Base-by-base conservation (phyloP, 2,797 vertebrate genomes). In the Phrynocephalus guinanensis region DNA sequence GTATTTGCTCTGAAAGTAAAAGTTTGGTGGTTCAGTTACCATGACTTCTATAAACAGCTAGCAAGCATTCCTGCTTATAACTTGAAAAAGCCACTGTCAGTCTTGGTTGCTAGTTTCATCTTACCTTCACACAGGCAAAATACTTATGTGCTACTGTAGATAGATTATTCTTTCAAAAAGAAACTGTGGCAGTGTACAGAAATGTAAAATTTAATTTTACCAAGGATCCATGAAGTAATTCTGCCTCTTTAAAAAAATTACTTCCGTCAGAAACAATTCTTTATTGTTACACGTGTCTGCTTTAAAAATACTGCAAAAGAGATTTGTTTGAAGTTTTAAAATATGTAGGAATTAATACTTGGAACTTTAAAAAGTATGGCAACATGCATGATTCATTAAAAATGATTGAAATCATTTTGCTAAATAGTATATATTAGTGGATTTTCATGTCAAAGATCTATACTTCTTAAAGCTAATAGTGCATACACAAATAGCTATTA, bases 341-440 rank as follows among this genome's bases (percentile, higher is more conserved):
- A 71, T 50, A 60, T 38, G 50, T 33, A 22, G 9, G 22, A 68
- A 86, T 68, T 56, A 86, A 86, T 70, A 38, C 20, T 50, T 79
- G 5, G 52, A 76, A 76, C 66, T 16, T 10, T 30, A 56, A 73
- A 82, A 28, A 50, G 50, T 20, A 78, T 63, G 52, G 26, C 15
- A 52, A 44, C n/a, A 38, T 10, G n/a, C 50, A 26, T 6, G 52
- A 79, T 70, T 70, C 48, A 86, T 86, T 85, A 60, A 56, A 60
- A 79, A 79, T 79, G 75, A 86, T 28, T 79, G 84, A 86, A 86
- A 86, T 50, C 28, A 30, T 78, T 85, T 78, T 68, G 44, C 66
- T 79, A 79, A 85, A 67, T 52, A 16, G 30, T 78, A 85, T 33
- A 71, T 66, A 71, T 86, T 79, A 86, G 72, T 48, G 22, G 76